These are phyloP conservation scores for Crotophaga sulcirostris DNA, from an alignment of 2,113 vertebrate species.

Conservation along the genomic window DNA sequence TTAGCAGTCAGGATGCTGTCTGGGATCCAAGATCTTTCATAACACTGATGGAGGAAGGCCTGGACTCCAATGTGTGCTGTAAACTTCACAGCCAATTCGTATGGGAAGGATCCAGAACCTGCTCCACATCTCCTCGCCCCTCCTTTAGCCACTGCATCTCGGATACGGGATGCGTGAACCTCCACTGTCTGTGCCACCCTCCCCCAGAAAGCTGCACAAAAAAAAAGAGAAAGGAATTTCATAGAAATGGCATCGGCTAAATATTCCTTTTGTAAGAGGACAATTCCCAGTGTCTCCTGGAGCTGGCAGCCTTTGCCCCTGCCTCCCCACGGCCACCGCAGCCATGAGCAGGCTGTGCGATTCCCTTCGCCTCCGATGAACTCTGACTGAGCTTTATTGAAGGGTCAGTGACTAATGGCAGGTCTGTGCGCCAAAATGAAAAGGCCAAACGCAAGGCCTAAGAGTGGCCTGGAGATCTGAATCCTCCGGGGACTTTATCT, in stretches of 20 bases:
- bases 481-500: slow-evolving; percentile 10
- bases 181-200: background rate
- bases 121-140: background rate
- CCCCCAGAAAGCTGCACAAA: background rate
- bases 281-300: background rate
- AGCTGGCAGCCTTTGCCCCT: background rate
- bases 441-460: background rate
- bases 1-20: background rate
- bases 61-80: accelerated
- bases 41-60: background rate
- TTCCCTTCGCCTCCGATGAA: background rate
- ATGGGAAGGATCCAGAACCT: background rate
- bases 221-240: background rate
- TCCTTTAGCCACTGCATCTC: background rate
- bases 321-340: background rate
- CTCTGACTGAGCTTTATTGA: background rate
- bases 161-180: accelerated
- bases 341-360: background rate
- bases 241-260: background rate
- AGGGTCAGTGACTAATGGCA: background rate
- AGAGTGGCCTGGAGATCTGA: background rate
- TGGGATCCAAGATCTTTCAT: background rate
- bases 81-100: background rate
- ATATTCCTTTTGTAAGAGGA: background rate
- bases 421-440: background rate